Evolutionary conservation across 2,797 vertebrate species (phyloP).

Genomic region (Pterois miles): DNA sequence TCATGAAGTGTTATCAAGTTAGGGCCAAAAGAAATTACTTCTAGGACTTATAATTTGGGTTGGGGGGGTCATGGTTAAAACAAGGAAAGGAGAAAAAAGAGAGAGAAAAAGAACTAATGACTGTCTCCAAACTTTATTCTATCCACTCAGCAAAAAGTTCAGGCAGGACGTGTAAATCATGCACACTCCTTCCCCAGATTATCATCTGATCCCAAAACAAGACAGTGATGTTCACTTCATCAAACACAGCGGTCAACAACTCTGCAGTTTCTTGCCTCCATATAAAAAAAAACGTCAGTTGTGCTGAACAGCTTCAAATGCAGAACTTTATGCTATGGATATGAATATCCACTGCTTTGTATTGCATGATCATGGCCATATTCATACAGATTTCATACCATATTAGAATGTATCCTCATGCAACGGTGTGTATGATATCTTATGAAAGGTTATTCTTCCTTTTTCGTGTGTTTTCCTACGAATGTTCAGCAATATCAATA

Average conservation of each 20-base stretch:
- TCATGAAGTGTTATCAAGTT: background rate
- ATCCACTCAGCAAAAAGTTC: slow-evolving; percentile 14
- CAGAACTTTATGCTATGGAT: background rate
- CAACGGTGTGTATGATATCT: too few relatives aligned
- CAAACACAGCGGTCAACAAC: slow-evolving; percentile 14
- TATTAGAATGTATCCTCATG: background rate
- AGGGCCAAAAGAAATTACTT: background rate
- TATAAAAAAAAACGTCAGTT: background rate
- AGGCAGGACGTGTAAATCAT: slow-evolving; percentile 15
- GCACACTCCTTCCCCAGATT: slow-evolving; percentile 13
- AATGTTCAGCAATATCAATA: too few relatives aligned
- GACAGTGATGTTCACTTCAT: slow-evolving; percentile 1
- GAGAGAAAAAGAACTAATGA: background rate
- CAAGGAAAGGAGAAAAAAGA: background rate
- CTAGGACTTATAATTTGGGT: background rate
- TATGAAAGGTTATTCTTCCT: too few relatives aligned
- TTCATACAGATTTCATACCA: background rate
- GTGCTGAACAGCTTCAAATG: background rate
- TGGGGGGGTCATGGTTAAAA: background rate
- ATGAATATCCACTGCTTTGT: background rate
- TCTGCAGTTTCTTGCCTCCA: background rate
- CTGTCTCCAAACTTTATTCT: background rate
- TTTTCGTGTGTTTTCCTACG: too few relatives aligned
- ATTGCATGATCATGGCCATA: background rate
- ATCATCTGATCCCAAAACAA: slow-evolving; percentile 18